Evolutionary conservation across 2,888 invertebrate species (phyloP).

Genomic region (Ceriagrion tenellum): DNA sequence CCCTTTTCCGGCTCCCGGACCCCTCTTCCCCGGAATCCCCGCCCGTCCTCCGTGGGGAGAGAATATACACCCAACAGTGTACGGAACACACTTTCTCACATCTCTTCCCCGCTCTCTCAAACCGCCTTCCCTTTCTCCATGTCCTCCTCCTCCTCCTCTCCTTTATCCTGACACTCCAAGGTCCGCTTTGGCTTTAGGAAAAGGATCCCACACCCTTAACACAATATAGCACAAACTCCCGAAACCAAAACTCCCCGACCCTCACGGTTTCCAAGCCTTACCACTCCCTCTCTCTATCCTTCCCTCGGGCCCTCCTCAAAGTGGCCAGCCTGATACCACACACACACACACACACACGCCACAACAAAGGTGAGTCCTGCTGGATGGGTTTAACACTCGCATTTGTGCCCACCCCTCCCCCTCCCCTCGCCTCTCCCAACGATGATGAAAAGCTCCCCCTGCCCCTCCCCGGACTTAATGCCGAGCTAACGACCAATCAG

Average conservation of each 20-base stretch:
- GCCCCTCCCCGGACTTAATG: background rate
- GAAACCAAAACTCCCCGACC: background rate
- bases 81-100: slow-evolving; percentile 32
- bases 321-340: slow-evolving; percentile 54
- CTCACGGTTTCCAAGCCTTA: background rate
- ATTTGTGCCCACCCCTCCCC: slow-evolving; percentile 29
- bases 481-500: slow-evolving; percentile 54
- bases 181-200: background rate
- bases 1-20: background rate
- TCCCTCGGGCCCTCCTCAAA: slow-evolving; percentile 50
- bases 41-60: background rate
- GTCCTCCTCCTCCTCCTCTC: background rate
- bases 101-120: background rate
- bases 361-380: slow-evolving; percentile 55
- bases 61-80: slow-evolving; percentile 37
- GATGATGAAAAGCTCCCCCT: slow-evolving; percentile 51
- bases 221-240: slow-evolving; percentile 67
- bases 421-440: too few species aligned
- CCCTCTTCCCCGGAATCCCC: background rate
- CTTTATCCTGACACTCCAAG: background rate
- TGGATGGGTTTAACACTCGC: slow-evolving; percentile 41
- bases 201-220: slow-evolving; percentile 48
- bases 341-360: background rate
- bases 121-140: too few species aligned
- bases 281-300: slow-evolving; percentile 34